Evolutionary conservation across 2,113 vertebrate genomes (phyloP).

Genomic region (Todiramphus saurophagus): DNA sequence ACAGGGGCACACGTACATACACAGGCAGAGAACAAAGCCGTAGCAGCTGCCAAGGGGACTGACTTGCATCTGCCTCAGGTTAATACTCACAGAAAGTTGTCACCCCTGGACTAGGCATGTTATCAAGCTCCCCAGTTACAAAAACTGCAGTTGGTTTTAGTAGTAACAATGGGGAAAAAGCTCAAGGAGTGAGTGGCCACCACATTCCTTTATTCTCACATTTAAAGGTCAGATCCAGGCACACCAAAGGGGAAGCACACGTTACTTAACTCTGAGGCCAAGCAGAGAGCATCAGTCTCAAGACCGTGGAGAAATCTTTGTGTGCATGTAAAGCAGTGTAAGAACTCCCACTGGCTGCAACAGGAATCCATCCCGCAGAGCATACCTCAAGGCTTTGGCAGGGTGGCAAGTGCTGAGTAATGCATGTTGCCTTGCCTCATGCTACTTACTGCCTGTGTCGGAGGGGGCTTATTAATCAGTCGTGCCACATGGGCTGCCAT

Average conservation of each 20-base stretch:
- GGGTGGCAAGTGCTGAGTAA: slow-evolving; percentile 43
- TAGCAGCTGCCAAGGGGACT: neutral
- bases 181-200: neutral
- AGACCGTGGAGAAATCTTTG: neutral
- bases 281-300: neutral
- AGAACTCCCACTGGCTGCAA: neutral
- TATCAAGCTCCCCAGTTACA: neutral
- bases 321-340: neutral
- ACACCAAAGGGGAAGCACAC: accelerated
- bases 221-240: neutral
- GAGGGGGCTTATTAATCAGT: slow-evolving; percentile 26
- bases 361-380: neutral
- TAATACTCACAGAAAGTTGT: neutral
- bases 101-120: neutral
- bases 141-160: neutral
- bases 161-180: neutral
- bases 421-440: neutral
- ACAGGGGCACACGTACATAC: no score
- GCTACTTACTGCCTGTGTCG: neutral
- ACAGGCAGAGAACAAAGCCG: neutral
- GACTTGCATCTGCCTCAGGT: neutral
- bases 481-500: slow-evolving; percentile 27
- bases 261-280: neutral
- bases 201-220: neutral
- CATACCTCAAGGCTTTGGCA: slow-evolving; percentile 29